A percentile compares a stretch with the other conserved stretches of the same genome.
These are phyloP conservation scores for Coenonympha arcania DNA, from an alignment of 2,888 invertebrate genomes.

Conservation along the genomic window DNA sequence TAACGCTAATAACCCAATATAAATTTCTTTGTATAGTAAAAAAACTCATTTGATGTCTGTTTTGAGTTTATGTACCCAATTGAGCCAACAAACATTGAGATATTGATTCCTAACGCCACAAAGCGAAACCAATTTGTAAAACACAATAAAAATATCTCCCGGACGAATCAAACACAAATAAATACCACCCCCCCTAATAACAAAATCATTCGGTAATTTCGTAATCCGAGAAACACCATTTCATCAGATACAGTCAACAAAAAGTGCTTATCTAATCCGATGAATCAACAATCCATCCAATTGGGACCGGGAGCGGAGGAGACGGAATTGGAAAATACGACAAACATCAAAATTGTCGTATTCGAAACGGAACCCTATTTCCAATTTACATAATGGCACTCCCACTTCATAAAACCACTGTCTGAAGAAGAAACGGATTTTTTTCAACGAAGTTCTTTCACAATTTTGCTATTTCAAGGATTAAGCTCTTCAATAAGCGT, in stretches of 20 bases:
- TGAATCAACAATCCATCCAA: slow-evolving; percentile 37
- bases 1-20: too few species aligned
- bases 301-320: slow-evolving; percentile 29
- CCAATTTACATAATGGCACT: slow-evolving; percentile 57
- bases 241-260: slow-evolving; percentile 27
- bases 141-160: not conserved
- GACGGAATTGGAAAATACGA: slow-evolving; percentile 40
- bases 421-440: not conserved
- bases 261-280: slow-evolving; percentile 34
- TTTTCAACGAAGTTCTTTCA: too few species aligned
- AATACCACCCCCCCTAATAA: slow-evolving; percentile 19
- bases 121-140: not conserved
- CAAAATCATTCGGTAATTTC: slow-evolving; percentile 24
- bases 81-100: not conserved
- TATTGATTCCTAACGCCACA: not conserved
- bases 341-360: slow-evolving; percentile 49
- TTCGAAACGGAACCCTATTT: slow-evolving; percentile 46
- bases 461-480: too few species aligned
- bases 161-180: slow-evolving; percentile 10
- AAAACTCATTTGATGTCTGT: too few species aligned
- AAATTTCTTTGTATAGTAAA: too few species aligned
- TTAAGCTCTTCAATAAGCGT: too few species aligned
- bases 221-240: slow-evolving; percentile 25
- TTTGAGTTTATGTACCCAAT: not conserved
- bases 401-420: slow-evolving; percentile 46